A percentile compares a stretch with the other conserved stretches of the same genome.
Conservation (phyloP, 2,888 invertebrate species). For the Phengaris alcon region DNA sequence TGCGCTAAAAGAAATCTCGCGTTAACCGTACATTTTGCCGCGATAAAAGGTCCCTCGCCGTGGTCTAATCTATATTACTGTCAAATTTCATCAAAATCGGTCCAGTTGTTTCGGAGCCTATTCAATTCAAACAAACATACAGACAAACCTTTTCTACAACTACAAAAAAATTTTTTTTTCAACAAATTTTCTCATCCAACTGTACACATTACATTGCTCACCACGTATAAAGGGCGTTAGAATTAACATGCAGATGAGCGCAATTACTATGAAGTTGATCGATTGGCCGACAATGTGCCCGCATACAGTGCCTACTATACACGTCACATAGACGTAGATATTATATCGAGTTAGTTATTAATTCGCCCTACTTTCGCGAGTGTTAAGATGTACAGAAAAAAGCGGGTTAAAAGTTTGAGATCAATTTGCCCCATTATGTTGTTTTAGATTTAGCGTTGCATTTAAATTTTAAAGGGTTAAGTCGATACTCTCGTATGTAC, state of each 20-base stretch:
- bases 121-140: too few relatives aligned
- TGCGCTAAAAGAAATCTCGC: too few relatives aligned
- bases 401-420: neutral
- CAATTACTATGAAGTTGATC: constrained; percentile 67
- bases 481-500: neutral
- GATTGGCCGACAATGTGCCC: constrained; percentile 65
- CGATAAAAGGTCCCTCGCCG: too few relatives aligned
- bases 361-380: constrained; percentile 7
- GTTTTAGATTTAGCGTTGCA: neutral
- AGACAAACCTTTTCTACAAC: too few relatives aligned
- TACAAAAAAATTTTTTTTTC: neutral
- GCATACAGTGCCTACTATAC: constrained; percentile 46
- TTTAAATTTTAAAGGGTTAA: neutral
- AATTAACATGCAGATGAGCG: constrained; percentile 73
- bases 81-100: too few relatives aligned
- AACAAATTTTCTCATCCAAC: neutral
- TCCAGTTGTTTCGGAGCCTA: too few relatives aligned
- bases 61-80: too few relatives aligned
- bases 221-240: constrained; percentile 32
- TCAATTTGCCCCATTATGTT: neutral
- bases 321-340: constrained; percentile 27
- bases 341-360: constrained; percentile 15
- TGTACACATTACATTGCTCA: neutral
- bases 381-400: neutral
- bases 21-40: too few relatives aligned